phyloP scores from a whole-genome alignment of 1,140 invertebrate species.

The Thalassaphorura encarpata region DNA sequence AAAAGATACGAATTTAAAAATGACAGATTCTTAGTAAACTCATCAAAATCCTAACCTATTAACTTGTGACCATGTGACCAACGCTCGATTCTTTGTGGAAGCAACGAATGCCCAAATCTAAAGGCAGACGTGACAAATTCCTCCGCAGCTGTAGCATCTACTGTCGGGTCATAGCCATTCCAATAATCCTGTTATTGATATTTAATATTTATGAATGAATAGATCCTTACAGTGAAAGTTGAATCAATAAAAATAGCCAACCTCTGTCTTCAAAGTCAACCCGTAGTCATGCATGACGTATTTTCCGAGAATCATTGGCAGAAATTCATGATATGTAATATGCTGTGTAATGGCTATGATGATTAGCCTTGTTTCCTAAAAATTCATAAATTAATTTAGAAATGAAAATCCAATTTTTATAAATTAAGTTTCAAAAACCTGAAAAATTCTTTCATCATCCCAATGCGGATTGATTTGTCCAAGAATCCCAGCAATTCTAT shows the following conservation, averaged over 20 bases:
- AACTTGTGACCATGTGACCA: conserved; percentile 91
- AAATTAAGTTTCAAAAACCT: conserved; percentile 32
- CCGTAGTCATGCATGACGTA: conserved; percentile 40
- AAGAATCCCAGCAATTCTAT: conserved; percentile 41
- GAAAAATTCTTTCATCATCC: conserved; percentile 47
- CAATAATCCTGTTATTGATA: conserved; percentile 64
- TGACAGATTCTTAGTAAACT: not conserved
- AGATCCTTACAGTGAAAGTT: not conserved
- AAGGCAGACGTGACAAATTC: conserved; percentile 81
- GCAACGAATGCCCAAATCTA: conserved; percentile 76
- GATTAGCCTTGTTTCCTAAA: conserved; percentile 25
- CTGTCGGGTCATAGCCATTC: conserved; percentile 71
- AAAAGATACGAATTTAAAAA: not conserved
- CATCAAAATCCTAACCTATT: conserved; percentile 52
- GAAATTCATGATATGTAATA: conserved; percentile 46
- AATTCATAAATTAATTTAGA: not conserved
- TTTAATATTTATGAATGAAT: too few species aligned
- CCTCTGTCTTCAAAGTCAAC: conserved; percentile 40
- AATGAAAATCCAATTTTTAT: not conserved
- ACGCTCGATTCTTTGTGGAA: conserved; percentile 76
- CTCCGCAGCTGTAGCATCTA: conserved; percentile 76
- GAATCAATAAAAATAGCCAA: conserved; percentile 19
- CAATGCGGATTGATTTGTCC: conserved; percentile 44
- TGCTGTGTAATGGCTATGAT: conserved; percentile 43
- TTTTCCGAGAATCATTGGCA: conserved; percentile 46